Base-by-base conservation (phyloP, 2,113 vertebrate genomes). In the Catagonus wagneri region DNA sequence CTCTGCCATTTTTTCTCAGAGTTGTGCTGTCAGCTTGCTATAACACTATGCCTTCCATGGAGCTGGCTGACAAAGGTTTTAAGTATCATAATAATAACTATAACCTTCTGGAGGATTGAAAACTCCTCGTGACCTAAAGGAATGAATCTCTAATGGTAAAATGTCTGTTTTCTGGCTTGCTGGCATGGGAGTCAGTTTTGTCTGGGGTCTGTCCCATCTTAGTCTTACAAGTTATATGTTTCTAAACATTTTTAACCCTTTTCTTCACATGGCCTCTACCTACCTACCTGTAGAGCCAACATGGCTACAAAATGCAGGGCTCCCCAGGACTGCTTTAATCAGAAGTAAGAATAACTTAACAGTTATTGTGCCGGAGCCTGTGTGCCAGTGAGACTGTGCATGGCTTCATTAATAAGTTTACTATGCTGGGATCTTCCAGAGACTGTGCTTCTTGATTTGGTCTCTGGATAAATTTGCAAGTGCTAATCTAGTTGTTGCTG, bases 381-480 rank as follows among this genome's bases (percentile, higher is more conserved):
- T 23, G 39, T 52, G 69, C 71, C 58, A 7, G 0, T 9, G 72
- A 87, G 34, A 36, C 5, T 0, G 23, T 34, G 12, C 4, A 34
- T 2, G 16, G 66, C 60, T 74, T 96, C 60, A 66, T 94, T 96
- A 94, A 83, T 3, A 56, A 71, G 29, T 94, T 89, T 56, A 89
- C 79, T 96, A 15, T 79, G n/a, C 29, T 58, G 81, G 87, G 71
- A 34, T 60, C 90, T 97, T 83, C 75, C 56, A 89, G 83, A 92
- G 60, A 92, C 10, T 16, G 4, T 92, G 36, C 54, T 80, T 83
- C 90, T 96, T 84, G 60, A 90, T 94, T 92, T 87, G 71, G 84
- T 94, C 96, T 54, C 95, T 84, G 75, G 90, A 71, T 96, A 80
- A 76, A 93, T 96, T 97, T 95, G 87, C 79, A 90, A 81, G 80